A percentile compares a stretch with the other conserved stretches of the same genome.
These are phyloP conservation scores for Cottus gobio DNA, from an alignment of 2,113 vertebrate species.

Conservation along the genomic window DNA sequence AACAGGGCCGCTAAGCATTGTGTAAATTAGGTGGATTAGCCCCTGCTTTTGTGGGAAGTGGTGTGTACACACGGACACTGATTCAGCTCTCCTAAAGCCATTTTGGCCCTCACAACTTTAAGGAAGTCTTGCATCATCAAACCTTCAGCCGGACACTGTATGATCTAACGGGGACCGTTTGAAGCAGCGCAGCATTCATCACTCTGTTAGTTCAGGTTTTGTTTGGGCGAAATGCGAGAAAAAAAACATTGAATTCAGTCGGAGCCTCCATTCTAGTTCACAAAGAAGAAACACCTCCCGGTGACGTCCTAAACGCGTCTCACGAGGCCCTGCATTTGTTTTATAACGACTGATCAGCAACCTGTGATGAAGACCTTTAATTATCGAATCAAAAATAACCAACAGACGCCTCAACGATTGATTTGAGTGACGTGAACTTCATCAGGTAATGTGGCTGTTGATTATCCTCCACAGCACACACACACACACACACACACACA, in stretches of 20 bases:
- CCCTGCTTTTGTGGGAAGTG: slow-evolving; percentile 77
- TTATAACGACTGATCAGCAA: neutral
- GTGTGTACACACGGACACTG: slow-evolving; percentile 77
- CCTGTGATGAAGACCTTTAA: neutral
- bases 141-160: slow-evolving; percentile 35
- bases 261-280: neutral
- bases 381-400: slow-evolving; percentile 27
- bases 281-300: slow-evolving; percentile 9
- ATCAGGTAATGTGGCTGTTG: slow-evolving; percentile 17
- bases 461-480: slow-evolving; percentile 1
- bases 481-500: slow-evolving; percentile 8
- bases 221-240: slow-evolving; percentile 15
- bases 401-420: neutral
- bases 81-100: slow-evolving; percentile 76
- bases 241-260: slow-evolving; percentile 9
- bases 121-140: slow-evolving; percentile 73
- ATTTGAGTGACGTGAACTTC: slow-evolving; percentile 12
- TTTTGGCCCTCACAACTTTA: slow-evolving; percentile 69
- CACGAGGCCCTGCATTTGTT: neutral
- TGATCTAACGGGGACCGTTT: slow-evolving; percentile 50
- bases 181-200: slow-evolving; percentile 24
- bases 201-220: slow-evolving; percentile 31
- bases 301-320: neutral
- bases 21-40: slow-evolving; percentile 83
- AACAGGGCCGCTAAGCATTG: slow-evolving; percentile 81